phyloP scores from a whole-genome alignment of 2,113 vertebrate genomes.

The Myocastor coypus region DNA sequence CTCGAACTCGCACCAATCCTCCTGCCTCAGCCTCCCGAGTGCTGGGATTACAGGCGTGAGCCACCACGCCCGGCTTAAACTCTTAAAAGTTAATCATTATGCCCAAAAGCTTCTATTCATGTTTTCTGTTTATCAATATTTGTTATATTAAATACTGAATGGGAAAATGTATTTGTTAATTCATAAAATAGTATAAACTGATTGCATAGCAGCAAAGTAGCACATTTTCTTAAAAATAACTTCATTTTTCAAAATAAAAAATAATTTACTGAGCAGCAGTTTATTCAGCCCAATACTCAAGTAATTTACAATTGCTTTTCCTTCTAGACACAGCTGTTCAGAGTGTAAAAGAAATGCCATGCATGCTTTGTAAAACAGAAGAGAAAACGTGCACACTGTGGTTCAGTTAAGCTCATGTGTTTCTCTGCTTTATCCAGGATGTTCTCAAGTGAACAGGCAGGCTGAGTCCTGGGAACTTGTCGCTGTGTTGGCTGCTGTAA shows the following conservation, averaged over 20 bases:
- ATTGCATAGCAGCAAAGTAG: constrained; percentile 24
- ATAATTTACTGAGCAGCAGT: neutral
- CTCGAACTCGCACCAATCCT: no score
- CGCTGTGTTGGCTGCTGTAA: neutral
- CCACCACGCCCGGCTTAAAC: no score
- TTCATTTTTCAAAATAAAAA: constrained; percentile 29
- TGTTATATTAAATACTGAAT: neutral
- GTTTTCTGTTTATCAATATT: neutral
- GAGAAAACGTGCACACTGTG: neutral
- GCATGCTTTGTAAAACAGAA: neutral
- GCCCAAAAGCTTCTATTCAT: neutral
- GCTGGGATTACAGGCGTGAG: no score
- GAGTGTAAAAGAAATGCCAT: neutral
- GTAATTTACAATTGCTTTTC: neutral
- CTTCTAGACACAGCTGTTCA: neutral
- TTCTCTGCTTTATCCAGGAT: neutral
- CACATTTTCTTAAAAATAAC: neutral
- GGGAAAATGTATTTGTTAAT: neutral
- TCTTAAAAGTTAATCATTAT: neutral
- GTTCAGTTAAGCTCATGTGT: neutral
- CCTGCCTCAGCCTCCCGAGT: no score
- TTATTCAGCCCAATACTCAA: neutral
- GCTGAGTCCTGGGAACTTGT: accelerated
- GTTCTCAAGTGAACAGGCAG: neutral
- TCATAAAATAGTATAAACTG: neutral